Base-by-base conservation (phyloP, 2,888 invertebrate genomes). In the Balanococcus diminutus region DNA sequence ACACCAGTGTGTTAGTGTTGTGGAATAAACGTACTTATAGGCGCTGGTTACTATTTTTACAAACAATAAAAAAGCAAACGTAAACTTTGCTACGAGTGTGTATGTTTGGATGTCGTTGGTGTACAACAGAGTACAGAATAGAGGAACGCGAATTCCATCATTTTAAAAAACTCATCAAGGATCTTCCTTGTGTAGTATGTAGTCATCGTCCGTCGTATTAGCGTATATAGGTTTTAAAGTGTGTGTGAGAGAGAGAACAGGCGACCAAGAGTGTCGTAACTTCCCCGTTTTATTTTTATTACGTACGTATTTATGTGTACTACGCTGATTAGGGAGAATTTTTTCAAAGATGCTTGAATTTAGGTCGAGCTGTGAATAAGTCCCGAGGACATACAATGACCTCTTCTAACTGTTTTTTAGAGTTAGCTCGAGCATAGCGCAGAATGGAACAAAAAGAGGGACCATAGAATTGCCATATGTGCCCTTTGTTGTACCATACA, bases 261-360 rank as follows among this genome's bases (percentile, higher is more conserved):
- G n/a, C n/a, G n/a, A 36, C n/a, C n/a, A 16, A 42, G 75, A 28
- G 8, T 79, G 75, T 79, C 75, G 75, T 79, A 79, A 79, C 75
- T 79, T 79, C 75, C 75, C 75, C 19, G 32, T 79, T 79, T 79
- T 81, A 81, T 81, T 81, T 39, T 81, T 81, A 81, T 36, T 36
- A 19, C 22, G 8, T n/a, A n/a, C n/a, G n/a, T n/a, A n/a, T n/a
- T n/a, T n/a, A n/a, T 5, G 42, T 36, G 8, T 36, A n/a, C 25
- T 22, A 31, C 39, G 32, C 79, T 79, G 42, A 39, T 67, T 67
- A 67, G 67, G 67, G 67, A 67, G 67, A 67, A 16, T 28, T 28
- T 25, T 46, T 28, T 67, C 25, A 16, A 67, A 28, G 67, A 56
- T 56, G 56, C 9, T 46, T 19, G 67, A 67, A 67, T 67, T 67